Conservation (phyloP, 2,888 invertebrate species). For the Drosophila recens region DNA sequence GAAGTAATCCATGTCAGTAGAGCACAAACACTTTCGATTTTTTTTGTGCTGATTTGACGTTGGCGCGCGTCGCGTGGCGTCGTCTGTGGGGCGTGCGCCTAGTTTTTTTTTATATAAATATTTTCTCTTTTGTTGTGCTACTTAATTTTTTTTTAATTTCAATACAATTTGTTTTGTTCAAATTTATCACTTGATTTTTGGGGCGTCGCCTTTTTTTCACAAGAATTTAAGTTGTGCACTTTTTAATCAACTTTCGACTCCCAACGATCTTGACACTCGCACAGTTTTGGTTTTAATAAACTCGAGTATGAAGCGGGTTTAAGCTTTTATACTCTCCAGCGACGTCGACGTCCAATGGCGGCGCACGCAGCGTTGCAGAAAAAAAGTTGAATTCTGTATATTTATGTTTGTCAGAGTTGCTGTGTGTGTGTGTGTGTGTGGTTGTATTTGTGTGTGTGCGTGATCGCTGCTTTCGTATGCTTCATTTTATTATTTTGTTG, state of each 20-base stretch:
- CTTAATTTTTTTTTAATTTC: conserved; percentile 17
- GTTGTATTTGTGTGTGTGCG: conserved; percentile 29
- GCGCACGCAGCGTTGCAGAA: conserved; percentile 78
- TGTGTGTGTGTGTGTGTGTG: conserved; percentile 3
- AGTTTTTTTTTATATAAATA: conserved; percentile 16
- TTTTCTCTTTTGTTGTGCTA: conserved; percentile 42
- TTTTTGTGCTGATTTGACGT: conserved; percentile 38
- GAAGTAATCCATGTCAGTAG: conserved; percentile 84
- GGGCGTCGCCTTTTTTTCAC: conserved; percentile 33
- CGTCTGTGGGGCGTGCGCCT: conserved; percentile 39
- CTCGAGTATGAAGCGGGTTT: conserved; percentile 85
- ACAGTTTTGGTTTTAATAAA: conserved; percentile 85
- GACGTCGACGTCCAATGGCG: conserved; percentile 56
- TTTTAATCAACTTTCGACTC: conserved; percentile 24
- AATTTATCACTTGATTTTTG: conserved; percentile 30
- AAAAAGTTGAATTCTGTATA: conserved; percentile 55
- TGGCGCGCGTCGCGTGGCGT: conserved; percentile 69
- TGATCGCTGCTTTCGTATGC: conserved; percentile 72
- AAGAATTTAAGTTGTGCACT: conserved; percentile 28
- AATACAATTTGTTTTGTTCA: conserved; percentile 26
- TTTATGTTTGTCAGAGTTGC: conserved; percentile 24
- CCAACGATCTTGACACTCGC: conserved; percentile 83
- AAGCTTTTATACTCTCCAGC: conserved; percentile 84
- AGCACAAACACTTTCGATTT: conserved; percentile 84
- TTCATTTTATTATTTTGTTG: conserved; percentile 79